These are phyloP conservation scores for Physella acuta DNA, from an alignment of 1,140 invertebrate species.

Conservation along the genomic window DNA sequence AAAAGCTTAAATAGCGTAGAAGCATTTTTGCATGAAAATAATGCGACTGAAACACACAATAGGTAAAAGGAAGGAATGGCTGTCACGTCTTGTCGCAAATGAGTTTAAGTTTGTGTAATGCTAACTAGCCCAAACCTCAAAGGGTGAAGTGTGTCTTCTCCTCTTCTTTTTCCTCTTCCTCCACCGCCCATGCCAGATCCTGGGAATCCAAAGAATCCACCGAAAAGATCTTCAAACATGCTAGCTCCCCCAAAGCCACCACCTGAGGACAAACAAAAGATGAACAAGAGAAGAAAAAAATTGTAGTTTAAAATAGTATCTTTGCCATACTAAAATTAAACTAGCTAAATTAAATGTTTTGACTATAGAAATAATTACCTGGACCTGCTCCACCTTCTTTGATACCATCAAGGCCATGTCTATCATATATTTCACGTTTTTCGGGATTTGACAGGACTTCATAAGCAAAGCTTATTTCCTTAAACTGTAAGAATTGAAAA, in stretches of 20 bases:
- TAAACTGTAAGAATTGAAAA: conserved; percentile 70
- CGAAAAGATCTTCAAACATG: conserved; percentile 58
- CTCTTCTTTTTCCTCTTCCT: conserved; percentile 61
- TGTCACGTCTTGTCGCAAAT: too few relatives aligned
- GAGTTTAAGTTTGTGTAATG: too few relatives aligned
- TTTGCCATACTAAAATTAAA: too few relatives aligned
- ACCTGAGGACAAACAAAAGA: conserved; percentile 24
- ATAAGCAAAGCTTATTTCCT: conserved; percentile 97
- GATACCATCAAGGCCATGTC: conserved; percentile 93
- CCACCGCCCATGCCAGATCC: conserved; percentile 38
- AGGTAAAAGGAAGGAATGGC: too few relatives aligned
- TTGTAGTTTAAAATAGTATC: too few relatives aligned
- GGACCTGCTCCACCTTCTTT: conserved; percentile 82
- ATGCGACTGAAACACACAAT: too few relatives aligned
- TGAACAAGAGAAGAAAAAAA: conserved; percentile 4
- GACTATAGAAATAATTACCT: conserved; percentile 11
- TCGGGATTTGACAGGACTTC: conserved; percentile 96
- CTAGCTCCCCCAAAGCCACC: conserved; percentile 46
- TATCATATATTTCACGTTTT: conserved; percentile 93
- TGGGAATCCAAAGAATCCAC: conserved; percentile 54
- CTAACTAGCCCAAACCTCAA: too few relatives aligned
- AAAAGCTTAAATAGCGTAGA: too few relatives aligned
- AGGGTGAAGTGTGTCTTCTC: conserved; percentile 74
- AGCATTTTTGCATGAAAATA: too few relatives aligned
- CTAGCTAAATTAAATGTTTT: too few relatives aligned